These are phyloP conservation scores for Neoarius graeffei DNA, from an alignment of 2,113 vertebrate genomes.

Conservation along the genomic window DNA sequence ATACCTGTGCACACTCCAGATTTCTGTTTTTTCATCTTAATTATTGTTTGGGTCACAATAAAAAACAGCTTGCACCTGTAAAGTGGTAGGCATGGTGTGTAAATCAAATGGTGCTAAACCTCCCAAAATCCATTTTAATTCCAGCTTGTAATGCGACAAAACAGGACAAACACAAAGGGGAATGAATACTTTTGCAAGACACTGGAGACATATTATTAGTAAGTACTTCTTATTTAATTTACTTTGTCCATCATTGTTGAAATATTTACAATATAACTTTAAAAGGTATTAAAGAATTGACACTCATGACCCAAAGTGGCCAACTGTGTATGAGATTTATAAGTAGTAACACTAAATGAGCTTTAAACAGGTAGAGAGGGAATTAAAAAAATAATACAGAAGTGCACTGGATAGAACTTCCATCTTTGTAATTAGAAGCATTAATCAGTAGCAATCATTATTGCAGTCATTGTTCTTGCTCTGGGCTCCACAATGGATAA, in stretches of 20 bases:
- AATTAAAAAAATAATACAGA: neutral
- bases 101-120: no score
- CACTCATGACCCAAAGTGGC: neutral
- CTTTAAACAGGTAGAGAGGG: neutral
- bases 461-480: neutral
- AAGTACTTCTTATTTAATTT: neutral
- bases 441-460: slow-evolving; percentile 22
- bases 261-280: neutral
- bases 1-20: no score
- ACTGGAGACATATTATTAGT: no score
- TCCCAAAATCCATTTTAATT: no score
- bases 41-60: no score
- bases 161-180: no score
- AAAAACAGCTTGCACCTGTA: no score
- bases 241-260: neutral
- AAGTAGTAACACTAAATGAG: neutral
- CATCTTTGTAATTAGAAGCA: neutral
- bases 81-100: no score
- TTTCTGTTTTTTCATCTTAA: no score
- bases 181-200: no score
- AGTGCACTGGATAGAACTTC: neutral
- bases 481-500: slow-evolving; percentile 6
- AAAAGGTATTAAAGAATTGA: slow-evolving; percentile 17
- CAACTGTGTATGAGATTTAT: neutral
- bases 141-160: no score